phyloP scores from a whole-genome alignment of 2,113 vertebrate genomes.

The Triplophysa rosa region DNA sequence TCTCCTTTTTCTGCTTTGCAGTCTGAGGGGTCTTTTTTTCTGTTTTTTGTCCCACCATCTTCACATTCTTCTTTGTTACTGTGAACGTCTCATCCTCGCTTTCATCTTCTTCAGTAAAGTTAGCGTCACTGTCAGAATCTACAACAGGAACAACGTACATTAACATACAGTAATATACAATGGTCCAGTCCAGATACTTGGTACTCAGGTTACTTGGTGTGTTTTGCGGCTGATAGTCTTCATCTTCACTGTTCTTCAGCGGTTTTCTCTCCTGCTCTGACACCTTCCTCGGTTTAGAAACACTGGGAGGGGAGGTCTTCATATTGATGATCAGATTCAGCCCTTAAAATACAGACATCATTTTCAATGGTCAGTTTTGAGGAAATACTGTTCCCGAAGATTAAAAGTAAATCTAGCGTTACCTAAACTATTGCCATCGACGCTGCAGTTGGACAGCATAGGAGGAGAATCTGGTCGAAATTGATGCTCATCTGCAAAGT shows the following conservation, averaged over 20 bases:
- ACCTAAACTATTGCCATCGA: constrained; percentile 76
- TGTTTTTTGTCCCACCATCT: constrained; percentile 42
- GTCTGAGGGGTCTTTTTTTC: constrained; percentile 55
- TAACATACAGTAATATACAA: not conserved
- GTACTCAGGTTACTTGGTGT: constrained; percentile 62
- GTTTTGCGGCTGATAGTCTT: constrained; percentile 67
- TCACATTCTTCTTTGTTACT: constrained; percentile 57
- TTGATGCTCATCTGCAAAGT: not conserved
- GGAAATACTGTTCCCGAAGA: not conserved
- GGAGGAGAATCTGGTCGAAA: constrained; percentile 34
- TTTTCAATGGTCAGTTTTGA: no score
- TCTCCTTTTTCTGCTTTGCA: constrained; percentile 56
- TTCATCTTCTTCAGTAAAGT: constrained; percentile 71
- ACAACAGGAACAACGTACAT: not conserved
- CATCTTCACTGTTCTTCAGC: constrained; percentile 51
- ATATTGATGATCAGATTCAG: constrained; percentile 73
- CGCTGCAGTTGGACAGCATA: constrained; percentile 80
- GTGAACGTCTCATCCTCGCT: constrained; percentile 77
- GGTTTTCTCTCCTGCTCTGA: constrained; percentile 50
- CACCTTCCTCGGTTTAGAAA: constrained; percentile 58
- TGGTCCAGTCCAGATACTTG: not conserved
- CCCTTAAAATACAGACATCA: constrained; percentile 58
- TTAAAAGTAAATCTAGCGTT: constrained; percentile 26
- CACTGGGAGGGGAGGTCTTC: not conserved
- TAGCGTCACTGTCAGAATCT: constrained; percentile 74